A percentile compares a stretch with the other conserved stretches of the same genome.
Conservation (phyloP, 2,888 invertebrate species). For the Subacronicta megacephala region DNA sequence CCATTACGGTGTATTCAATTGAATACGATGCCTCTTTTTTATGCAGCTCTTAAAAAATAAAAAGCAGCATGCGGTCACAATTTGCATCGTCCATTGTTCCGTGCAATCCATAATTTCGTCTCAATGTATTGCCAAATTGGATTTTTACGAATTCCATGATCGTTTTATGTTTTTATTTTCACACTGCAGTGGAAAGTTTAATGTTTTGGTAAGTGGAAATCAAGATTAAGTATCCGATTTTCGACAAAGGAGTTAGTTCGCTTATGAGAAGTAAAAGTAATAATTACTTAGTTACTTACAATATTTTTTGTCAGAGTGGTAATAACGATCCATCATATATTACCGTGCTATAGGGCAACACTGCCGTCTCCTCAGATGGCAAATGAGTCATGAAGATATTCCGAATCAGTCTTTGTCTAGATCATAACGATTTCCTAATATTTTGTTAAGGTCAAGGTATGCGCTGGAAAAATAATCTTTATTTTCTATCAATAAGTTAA, state of each 20-base stretch:
- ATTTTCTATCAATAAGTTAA: conserved; percentile 38
- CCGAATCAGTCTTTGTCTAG: no score
- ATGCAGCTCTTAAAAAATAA: conserved; percentile 75
- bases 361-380: no score
- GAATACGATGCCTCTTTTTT: conserved; percentile 74
- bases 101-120: conserved; percentile 77
- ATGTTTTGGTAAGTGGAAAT: conserved; percentile 38
- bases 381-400: no score
- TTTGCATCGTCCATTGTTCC: conserved; percentile 87
- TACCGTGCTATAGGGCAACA: no score
- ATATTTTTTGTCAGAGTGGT: no score
- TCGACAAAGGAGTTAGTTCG: no score
- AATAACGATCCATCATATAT: no score
- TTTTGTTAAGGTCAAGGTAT: not conserved
- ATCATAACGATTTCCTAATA: no score
- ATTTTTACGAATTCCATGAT: conserved; percentile 64
- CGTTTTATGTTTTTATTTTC: conserved; percentile 64
- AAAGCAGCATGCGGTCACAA: conserved; percentile 72
- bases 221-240: no score
- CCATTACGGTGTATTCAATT: conserved; percentile 78
- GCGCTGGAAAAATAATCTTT: conserved; percentile 12
- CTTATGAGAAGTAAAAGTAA: no score
- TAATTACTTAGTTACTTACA: no score
- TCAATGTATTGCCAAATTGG: conserved; percentile 72
- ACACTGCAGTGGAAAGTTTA: conserved; percentile 18